Base-by-base conservation (phyloP, 2,888 invertebrate genomes). In the Cylindroiulus punctatus region DNA sequence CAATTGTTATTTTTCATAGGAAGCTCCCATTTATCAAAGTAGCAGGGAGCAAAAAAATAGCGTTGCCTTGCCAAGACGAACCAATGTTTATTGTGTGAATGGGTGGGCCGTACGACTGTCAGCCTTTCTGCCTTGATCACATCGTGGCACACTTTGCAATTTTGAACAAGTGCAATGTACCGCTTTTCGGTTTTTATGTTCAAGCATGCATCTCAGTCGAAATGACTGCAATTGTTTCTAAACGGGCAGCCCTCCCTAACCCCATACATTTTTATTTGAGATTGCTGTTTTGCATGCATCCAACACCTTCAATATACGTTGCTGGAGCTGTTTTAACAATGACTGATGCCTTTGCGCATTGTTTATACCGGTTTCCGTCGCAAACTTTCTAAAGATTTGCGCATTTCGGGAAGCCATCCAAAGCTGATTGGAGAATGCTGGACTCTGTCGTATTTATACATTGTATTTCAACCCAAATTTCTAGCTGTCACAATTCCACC, bases 1-100 rank as follows among this genome's bases (percentile, higher is more conserved):
- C 76, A 76, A 76, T 76, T 76, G 76, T 76, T 76, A 76, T 76
- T 76, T 76, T 76, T 76, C 76, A 76, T 76, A 76, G 76, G 76
- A 76, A 76, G 76, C 76, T 17, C 30, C 76, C 76, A 76, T 76
- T 76, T 76, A 76, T 76, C 76, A 76, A 76, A 30, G 76, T 76
- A 76, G 76, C 26, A 30, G 65, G n/a, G 65, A 22, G 65, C 65
- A 22, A 65, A 65, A 26, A 65, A 65, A 65, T 8, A 76, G 26
- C 26, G 76, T 76, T 76, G 76, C 30, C 76, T 26, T 76, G 76
- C 76, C 76, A 76, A 76, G 76, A 76, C 76, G 76, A 76, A 76
- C 14, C 76, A 76, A 76, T 76, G 76, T 76, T 76, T 76, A 76
- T 76, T 30, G 76, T 30, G 14, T 30, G 76, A 76, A 76, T 76